Conservation (phyloP, 1,140 invertebrate species). For the Lutraria rhynchaena region DNA sequence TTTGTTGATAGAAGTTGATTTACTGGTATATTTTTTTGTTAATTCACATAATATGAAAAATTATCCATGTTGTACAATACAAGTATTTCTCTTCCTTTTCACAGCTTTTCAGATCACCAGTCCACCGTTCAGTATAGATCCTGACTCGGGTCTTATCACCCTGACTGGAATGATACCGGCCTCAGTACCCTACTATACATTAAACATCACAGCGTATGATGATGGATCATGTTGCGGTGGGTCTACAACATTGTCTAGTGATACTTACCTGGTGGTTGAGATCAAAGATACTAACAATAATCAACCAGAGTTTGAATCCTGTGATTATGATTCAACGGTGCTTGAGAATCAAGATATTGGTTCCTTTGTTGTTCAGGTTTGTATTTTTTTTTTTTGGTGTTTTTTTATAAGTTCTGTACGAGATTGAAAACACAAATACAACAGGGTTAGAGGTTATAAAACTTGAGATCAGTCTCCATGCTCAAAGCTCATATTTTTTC, state of each 20-base stretch:
- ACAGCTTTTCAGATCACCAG: conserved; percentile 45
- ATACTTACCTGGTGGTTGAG: conserved; percentile 63
- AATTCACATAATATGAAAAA: too few species aligned
- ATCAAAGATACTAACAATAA: conserved; percentile 76
- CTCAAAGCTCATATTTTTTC: too few species aligned
- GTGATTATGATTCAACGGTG: conserved; percentile 68
- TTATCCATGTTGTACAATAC: too few species aligned
- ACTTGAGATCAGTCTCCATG: too few species aligned
- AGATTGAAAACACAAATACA: too few species aligned
- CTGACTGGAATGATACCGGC: conserved; percentile 61
- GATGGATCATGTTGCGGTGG: conserved; percentile 76
- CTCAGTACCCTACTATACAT: conserved; percentile 62
- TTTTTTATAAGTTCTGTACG: too few species aligned
- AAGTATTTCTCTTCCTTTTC: too few species aligned
- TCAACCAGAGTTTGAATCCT: conserved; percentile 71
- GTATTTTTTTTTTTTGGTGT: neutral
- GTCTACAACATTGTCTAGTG: conserved; percentile 55
- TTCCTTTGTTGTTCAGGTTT: conserved; percentile 69
- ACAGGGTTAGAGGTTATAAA: too few species aligned
- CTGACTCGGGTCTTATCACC: conserved; percentile 70
- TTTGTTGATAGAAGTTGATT: too few species aligned
- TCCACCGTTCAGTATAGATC: conserved; percentile 69
- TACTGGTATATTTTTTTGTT: too few species aligned
- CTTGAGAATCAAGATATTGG: conserved; percentile 68
- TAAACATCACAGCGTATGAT: conserved; percentile 74